Percentiles rank a stretch among this genome's conserved stretches.
These are phyloP conservation scores for Trididemnum clinides DNA, from an alignment of 23 tunicate species.

Conservation along the genomic window DNA sequence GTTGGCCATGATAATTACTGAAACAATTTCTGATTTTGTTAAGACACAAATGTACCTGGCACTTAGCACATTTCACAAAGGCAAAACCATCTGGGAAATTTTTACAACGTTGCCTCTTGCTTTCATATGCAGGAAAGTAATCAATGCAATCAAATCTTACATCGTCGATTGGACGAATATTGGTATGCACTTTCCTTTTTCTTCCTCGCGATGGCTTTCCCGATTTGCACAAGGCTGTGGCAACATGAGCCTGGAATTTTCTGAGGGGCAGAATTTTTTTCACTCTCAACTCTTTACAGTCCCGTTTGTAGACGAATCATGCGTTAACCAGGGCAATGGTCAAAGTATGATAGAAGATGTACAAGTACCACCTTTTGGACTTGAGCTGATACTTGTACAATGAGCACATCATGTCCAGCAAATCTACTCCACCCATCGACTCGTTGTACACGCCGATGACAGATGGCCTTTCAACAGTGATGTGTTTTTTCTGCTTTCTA, in stretches of 20 bases:
- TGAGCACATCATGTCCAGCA: conserved; percentile 6
- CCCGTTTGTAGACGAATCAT: neutral
- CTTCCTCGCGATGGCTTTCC: neutral
- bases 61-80: neutral
- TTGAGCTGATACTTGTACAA: conserved; percentile 2
- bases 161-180: neutral
- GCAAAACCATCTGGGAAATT: neutral
- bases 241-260: neutral
- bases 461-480: neutral
- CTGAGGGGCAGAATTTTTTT: neutral
- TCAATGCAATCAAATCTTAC: neutral
- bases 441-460: neutral
- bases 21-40: neutral
- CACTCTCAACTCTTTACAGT: neutral
- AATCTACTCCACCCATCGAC: conserved; percentile 3
- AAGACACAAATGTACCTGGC: conserved; percentile 14
- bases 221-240: neutral
- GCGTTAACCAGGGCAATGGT: conserved; percentile 3
- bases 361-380: conserved; percentile 7
- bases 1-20: neutral
- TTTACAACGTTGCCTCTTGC: neutral
- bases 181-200: neutral
- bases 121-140: neutral
- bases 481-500: conserved; percentile 1
- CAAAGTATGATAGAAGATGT: neutral